phyloP scores from a whole-genome alignment of 35 echinoderm and acorn worm genomes.

The Acanthaster planci region DNA sequence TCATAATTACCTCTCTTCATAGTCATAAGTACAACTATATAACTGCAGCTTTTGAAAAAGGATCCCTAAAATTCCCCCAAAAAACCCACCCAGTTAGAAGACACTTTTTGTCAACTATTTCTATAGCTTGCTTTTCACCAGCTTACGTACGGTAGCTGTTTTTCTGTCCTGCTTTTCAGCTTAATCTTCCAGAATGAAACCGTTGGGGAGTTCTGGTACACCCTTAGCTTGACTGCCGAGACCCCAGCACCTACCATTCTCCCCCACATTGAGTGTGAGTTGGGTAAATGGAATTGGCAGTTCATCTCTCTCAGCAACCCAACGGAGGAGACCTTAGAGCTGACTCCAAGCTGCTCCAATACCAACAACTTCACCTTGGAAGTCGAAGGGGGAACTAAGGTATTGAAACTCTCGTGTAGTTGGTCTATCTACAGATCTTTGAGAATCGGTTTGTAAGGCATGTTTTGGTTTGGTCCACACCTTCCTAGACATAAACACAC shows the following conservation, averaged over 20 bases:
- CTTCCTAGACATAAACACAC: no score
- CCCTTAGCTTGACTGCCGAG: conserved; percentile 58
- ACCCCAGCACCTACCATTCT: conserved; percentile 65
- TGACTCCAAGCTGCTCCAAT: conserved; percentile 76
- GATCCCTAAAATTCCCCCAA: no score
- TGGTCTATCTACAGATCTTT: no score
- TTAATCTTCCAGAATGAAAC: conserved; percentile 90
- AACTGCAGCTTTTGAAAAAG: no score
- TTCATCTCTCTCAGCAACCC: conserved; percentile 90
- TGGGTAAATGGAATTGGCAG: conserved; percentile 92
- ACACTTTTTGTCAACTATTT: no score
- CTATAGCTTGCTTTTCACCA: no score
- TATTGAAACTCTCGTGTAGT: background rate
- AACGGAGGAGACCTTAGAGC: conserved; percentile 81
- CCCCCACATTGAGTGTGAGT: conserved; percentile 92
- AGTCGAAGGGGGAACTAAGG: conserved; percentile 59
- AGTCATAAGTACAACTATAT: no score
- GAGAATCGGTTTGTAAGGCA: no score
- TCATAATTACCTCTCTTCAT: no score
- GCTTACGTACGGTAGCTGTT: no score
- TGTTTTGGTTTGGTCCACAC: no score
- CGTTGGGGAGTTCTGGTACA: conserved; percentile 87
- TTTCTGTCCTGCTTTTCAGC: conserved; percentile 50
- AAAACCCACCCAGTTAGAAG: no score
- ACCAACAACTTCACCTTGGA: conserved; percentile 90